These are phyloP conservation scores for Loripinus fragilis DNA, from an alignment of 2,888 invertebrate species.

Conservation along the genomic window DNA sequence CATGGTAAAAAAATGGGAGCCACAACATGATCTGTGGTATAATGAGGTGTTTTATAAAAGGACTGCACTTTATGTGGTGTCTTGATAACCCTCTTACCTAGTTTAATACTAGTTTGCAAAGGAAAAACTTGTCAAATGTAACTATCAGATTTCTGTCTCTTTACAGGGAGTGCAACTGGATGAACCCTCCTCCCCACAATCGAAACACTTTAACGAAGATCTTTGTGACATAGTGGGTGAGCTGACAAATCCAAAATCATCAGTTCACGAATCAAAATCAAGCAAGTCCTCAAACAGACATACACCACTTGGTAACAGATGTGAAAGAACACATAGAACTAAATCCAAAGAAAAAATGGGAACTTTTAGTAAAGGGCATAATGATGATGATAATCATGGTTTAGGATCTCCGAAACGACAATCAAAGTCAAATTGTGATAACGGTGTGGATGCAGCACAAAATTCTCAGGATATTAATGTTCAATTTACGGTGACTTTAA, in stretches of 20 bases:
- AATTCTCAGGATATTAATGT: constrained; percentile 24
- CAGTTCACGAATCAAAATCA: not conserved
- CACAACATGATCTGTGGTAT: no score
- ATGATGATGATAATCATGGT: not conserved
- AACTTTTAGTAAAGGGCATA: not conserved
- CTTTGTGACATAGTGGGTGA: not conserved
- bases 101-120: no score
- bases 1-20: no score
- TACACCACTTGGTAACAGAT: not conserved
- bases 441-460: not conserved
- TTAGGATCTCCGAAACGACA: constrained; percentile 14
- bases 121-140: no score
- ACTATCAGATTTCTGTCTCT: not conserved
- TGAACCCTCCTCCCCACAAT: constrained; percentile 43
- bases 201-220: constrained; percentile 21
- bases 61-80: no score
- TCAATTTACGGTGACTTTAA: constrained; percentile 17
- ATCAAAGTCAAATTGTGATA: constrained; percentile 17
- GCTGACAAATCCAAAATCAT: not conserved
- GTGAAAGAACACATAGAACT: not conserved
- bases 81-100: no score
- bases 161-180: constrained; percentile 56
- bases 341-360: not conserved
- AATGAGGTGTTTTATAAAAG: no score
- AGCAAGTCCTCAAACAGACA: not conserved